These are phyloP conservation scores for Sminthopsis crassicaudata DNA, from an alignment of 2,113 vertebrate species.

Conservation along the genomic window DNA sequence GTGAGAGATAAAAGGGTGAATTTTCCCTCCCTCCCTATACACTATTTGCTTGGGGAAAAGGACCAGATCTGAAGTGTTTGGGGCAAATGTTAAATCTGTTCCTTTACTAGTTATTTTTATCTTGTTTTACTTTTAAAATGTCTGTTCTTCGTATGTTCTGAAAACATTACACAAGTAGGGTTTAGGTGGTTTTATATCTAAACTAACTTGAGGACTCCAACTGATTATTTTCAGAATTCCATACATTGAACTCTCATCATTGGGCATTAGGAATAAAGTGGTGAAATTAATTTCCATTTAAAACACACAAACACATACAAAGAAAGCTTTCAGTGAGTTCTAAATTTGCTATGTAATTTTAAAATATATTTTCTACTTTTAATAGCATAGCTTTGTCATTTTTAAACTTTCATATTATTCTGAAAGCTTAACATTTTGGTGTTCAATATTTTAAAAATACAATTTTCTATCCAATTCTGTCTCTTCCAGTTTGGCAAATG, in stretches of 20 bases:
- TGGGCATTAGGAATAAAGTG: not conserved
- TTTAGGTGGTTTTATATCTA: not conserved
- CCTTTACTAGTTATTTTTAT: not conserved
- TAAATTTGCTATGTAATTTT: conserved; percentile 69
- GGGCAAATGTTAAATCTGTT: not conserved
- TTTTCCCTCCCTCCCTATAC: not conserved
- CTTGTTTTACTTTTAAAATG: not conserved
- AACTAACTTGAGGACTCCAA: not conserved
- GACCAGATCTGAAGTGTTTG: not conserved
- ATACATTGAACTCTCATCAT: not conserved
- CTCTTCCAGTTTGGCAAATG: conserved; percentile 69
- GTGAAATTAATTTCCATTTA: not conserved
- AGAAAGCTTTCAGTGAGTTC: conserved; percentile 58
- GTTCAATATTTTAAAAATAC: conserved; percentile 73
- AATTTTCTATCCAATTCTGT: conserved; percentile 63
- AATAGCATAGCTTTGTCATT: conserved; percentile 76
- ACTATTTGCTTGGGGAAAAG: not conserved
- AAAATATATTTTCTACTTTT: conserved; percentile 53
- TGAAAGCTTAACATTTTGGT: conserved; percentile 70
- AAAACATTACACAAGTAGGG: not conserved
- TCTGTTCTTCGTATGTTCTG: not conserved
- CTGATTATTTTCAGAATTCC: not conserved
- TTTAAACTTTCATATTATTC: conserved; percentile 71
- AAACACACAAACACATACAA: not conserved
- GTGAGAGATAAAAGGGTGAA: not conserved